A percentile compares a stretch with the other conserved stretches of the same genome.
Conservation (phyloP, 2,113 vertebrate species). For the Arizona elegans region DNA sequence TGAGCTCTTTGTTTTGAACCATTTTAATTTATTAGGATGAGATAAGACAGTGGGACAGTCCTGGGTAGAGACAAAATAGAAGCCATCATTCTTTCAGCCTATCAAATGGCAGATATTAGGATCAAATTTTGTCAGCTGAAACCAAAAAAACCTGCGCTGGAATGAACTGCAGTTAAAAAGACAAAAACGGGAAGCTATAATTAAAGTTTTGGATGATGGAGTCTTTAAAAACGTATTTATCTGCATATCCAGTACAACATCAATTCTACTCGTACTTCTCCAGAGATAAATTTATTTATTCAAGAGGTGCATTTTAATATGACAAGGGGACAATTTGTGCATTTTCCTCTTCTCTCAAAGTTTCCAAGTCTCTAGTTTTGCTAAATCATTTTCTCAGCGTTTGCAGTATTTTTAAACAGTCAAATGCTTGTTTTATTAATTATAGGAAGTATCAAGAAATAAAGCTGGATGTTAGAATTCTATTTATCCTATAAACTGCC, state of each 20-base stretch:
- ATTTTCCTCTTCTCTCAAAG: background rate
- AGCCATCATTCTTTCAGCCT: background rate
- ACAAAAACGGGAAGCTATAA: background rate
- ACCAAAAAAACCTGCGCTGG: background rate
- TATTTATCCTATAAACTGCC: background rate
- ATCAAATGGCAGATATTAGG: background rate
- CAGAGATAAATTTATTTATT: background rate
- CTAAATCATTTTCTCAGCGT: background rate
- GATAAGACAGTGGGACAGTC: no score
- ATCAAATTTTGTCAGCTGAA: background rate
- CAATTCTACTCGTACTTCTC: no score
- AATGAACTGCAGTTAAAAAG: background rate
- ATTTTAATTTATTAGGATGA: background rate
- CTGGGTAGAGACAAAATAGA: background rate
- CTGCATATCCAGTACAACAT: background rate
- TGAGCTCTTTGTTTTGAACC: slow-evolving; percentile 12
- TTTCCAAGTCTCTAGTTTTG: background rate
- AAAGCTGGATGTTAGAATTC: background rate
- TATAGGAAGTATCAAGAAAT: background rate
- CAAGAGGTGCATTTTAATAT: background rate
- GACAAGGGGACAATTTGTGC: background rate
- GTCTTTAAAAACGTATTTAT: background rate
- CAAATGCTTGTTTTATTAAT: background rate
- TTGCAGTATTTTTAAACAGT: background rate
- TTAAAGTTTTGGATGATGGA: background rate